These are phyloP conservation scores for Melitaea cinxia DNA, from an alignment of 1,140 invertebrate species.

Conservation along the genomic window DNA sequence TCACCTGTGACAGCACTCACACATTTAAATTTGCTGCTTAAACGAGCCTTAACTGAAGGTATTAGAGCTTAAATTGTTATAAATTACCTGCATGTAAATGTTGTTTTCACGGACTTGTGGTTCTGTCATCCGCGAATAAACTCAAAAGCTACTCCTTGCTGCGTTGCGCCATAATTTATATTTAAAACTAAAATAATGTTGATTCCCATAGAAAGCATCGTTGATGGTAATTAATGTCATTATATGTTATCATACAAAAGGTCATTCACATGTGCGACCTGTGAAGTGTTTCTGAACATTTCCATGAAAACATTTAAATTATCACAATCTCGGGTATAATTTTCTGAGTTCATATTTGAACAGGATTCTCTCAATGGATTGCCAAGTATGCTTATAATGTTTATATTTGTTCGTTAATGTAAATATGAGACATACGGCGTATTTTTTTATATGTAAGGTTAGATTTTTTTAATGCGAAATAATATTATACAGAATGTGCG, in stretches of 20 bases:
- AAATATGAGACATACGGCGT: no score
- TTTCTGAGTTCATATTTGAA: background rate
- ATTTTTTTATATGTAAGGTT: no score
- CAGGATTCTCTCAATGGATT: background rate
- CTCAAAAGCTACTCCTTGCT: constrained; percentile 27
- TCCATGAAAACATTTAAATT: background rate
- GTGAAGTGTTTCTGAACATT: background rate
- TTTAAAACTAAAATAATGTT: constrained; percentile 10
- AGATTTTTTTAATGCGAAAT: no score
- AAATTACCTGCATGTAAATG: background rate
- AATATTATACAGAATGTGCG: no score
- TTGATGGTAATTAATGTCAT: constrained; percentile 13
- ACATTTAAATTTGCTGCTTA: constrained; percentile 11
- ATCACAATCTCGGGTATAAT: background rate
- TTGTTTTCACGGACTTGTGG: constrained; percentile 19
- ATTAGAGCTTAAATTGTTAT: constrained; percentile 22
- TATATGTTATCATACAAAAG: background rate
- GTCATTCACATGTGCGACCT: background rate
- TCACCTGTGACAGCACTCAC: constrained; percentile 38
- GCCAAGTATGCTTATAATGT: background rate
- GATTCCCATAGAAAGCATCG: constrained; percentile 1
- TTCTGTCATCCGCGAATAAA: constrained; percentile 34
- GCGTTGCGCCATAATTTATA: constrained; percentile 4
- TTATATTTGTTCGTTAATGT: no score
- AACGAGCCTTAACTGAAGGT: constrained; percentile 1